Evolutionary conservation across 2,113 vertebrate species (phyloP), one percentile per base, ranked within the genome.

Genomic region (Echinops telfairi): DNA sequence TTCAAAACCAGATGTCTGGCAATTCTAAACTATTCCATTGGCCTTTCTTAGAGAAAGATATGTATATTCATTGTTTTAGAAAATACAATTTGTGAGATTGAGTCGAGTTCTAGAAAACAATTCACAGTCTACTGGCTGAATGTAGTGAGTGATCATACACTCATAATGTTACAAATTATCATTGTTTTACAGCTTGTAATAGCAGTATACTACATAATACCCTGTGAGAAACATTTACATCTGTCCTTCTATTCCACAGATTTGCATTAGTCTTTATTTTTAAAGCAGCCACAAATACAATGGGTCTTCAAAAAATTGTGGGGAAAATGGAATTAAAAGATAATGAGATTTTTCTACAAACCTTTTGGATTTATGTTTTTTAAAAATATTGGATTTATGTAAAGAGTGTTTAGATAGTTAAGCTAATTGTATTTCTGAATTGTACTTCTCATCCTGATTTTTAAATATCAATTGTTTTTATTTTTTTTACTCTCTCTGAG

Each of bases 11-110:
- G 38, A 58, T 57, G 81, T 73, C 88, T 73, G 60, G 71, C 14
- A 68, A 43, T 22, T 58, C 83, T 58, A 31, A 83, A 82, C 83
- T 33, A 62, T 27, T 12, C 19, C 29, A 4, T 2, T 40, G n/a
- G 62, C 23, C 91, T 83, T 64, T 43, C 23, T 83, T n/a, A 75
- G 62, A 94, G 88, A 89, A 91, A 76, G 82, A 31, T 53, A 3
- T 31, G 19, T 15, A 0, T 64, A 25, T 47, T 20, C 47, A 33
- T 2, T 79, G 70, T 47, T 29, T 23, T 83, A 33, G 70, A 53
- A 86, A 78, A 36, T 6, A 14, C 10, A 16, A 80, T 81, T 78
- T 90, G 25, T 90, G 36, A 88, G 88, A 83, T n/a, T 68, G n/a
- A 22, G 36, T 85, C 66, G 57, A 70, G 78, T 27, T 76, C 77